A percentile compares a stretch with the other conserved stretches of the same genome.
These are phyloP conservation scores for Eugnorisma glareosa DNA, from an alignment of 2,888 invertebrate species.

Conservation along the genomic window DNA sequence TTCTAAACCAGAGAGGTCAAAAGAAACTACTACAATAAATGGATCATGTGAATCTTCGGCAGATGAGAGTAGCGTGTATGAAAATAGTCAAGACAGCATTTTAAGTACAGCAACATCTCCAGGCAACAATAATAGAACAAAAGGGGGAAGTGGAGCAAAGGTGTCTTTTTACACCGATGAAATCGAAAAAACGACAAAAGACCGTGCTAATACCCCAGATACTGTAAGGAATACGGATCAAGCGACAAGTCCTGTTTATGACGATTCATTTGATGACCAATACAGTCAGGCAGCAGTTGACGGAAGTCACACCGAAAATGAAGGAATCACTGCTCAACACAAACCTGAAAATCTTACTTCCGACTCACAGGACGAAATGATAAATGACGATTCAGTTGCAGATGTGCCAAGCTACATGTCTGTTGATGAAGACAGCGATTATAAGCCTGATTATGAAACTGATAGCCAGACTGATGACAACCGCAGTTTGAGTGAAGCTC, in stretches of 20 bases:
- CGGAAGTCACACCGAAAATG: slow-evolving; percentile 19
- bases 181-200: slow-evolving; percentile 7
- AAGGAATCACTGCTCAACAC: slow-evolving; percentile 11
- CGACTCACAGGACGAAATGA: slow-evolving; percentile 25
- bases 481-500: slow-evolving; percentile 23
- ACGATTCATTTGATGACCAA: slow-evolving; percentile 40
- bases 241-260: slow-evolving; percentile 52
- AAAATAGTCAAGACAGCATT: slow-evolving; percentile 34
- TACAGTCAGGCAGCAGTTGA: slow-evolving; percentile 13
- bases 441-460: slow-evolving; percentile 46
- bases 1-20: slow-evolving; percentile 15
- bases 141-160: slow-evolving; percentile 3
- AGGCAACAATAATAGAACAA: slow-evolving; percentile 29
- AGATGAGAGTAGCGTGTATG: slow-evolving; percentile 43
- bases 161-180: slow-evolving; percentile 15
- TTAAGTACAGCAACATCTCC: slow-evolving; percentile 20
- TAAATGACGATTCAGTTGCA: slow-evolving; percentile 39
- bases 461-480: slow-evolving; percentile 49
- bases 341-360: slow-evolving; percentile 12
- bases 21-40: slow-evolving; percentile 33
- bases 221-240: slow-evolving; percentile 9
- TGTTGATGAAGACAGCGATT: slow-evolving; percentile 52
- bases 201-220: slow-evolving; percentile 5
- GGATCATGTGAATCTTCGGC: slow-evolving; percentile 41
- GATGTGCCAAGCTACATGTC: slow-evolving; percentile 38